Evolutionary conservation across 2,797 vertebrate species (phyloP), one percentile per base, ranked within the genome.

Genomic region (Gadopsis bispinosus): DNA sequence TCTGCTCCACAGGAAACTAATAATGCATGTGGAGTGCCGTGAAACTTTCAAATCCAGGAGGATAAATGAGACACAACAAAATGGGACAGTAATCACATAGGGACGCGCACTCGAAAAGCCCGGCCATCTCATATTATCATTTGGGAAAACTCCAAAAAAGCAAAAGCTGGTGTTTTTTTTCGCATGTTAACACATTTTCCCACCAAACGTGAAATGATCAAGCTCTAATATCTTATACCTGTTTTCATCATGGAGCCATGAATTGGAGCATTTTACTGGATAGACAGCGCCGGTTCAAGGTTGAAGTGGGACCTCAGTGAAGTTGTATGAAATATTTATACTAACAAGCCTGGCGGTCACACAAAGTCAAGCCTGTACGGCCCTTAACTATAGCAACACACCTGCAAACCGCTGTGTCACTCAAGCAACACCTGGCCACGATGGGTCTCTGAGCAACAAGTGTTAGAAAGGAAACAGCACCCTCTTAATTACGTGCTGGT

Each of bases 361-460:
- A 33, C 39, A 45, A 50, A 71, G 43, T 83, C 61, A 48, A 61
- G 58, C 50, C 39, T 41, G 31, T 19, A 7, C 22, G 1, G 26
- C 29, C 60, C 43, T 69, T 43, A 73, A 89, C 80, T 90, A 88
- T 73, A 78, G 78, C 67, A 78, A 78, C 65, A 76, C 74, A 83
- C 67, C 47, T 16, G 69, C 80, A 58, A 73, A 83, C 75, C 55
- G 41, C 60, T 90, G 72, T 86, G 80, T 83, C 79, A 69, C 68
- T 91, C 73, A 88, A 83, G 79, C 75, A 88, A 85, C 87, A 89
- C 73, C 88, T 89, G 88, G 76, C 82, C 75, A 50, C 79, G 77
- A 77, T 77, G 78, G 74, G 92, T 95, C 88, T 94, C 94, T 68
- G 92, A 92, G 93, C 93, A 95, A 94, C 93, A 19, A 26, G 85